Conservation (phyloP, 2,113 vertebrate species). For the Anarrhichthys ocellatus region DNA sequence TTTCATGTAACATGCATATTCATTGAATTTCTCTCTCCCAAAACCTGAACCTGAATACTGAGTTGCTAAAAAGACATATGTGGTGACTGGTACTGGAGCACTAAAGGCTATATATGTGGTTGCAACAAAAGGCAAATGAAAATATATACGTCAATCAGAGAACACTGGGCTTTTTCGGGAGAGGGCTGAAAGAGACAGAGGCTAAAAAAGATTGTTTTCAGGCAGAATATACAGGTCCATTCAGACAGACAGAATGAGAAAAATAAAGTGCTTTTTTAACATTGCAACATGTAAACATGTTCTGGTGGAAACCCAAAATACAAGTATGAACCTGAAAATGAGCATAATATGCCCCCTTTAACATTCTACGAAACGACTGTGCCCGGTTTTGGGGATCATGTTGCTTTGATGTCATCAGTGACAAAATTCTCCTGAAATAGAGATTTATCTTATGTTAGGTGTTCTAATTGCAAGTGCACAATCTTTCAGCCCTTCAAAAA, state of each 20-base stretch:
- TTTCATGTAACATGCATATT: constrained; percentile 39
- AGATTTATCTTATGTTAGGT: neutral
- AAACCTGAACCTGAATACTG: constrained; percentile 18
- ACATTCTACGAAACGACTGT: neutral
- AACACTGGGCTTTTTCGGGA: too few species aligned
- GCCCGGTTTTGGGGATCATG: neutral
- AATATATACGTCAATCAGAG: neutral
- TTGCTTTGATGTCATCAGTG: neutral
- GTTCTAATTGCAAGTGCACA: neutral
- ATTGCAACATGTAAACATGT: too few species aligned
- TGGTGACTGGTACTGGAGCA: neutral
- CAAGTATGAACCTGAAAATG: too few species aligned
- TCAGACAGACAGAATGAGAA: too few species aligned
- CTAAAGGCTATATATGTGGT: neutral
- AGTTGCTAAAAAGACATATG: constrained; percentile 48
- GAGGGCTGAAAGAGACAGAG: too few species aligned
- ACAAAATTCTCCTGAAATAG: neutral
- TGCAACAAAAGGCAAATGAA: constrained; percentile 17
- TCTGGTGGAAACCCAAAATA: too few species aligned
- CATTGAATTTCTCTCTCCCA: constrained; percentile 39
- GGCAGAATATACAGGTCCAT: too few species aligned
- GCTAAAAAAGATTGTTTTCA: too few species aligned
- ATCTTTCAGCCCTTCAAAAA: neutral
- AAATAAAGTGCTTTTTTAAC: too few species aligned
- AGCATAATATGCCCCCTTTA: too few species aligned